phyloP scores from a whole-genome alignment of 2,113 vertebrate species.

The Nycticorax nycticorax region DNA sequence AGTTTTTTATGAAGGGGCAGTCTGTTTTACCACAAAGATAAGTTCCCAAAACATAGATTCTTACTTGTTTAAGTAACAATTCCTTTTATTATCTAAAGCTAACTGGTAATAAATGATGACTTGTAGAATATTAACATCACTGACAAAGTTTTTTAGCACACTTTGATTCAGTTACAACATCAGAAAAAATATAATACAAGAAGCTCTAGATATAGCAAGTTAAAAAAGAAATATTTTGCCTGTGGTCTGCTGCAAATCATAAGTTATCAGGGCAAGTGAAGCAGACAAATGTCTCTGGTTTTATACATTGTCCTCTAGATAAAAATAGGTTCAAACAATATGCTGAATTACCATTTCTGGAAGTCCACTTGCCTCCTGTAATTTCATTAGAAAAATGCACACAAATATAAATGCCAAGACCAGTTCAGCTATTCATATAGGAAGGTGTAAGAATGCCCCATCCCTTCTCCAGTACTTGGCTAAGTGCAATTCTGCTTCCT shows the following conservation, averaged over 20 bases:
- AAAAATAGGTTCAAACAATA: neutral
- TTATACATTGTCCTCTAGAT: neutral
- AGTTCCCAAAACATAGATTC: neutral
- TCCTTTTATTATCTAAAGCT: neutral
- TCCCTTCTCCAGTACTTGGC: neutral
- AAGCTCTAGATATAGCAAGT: neutral
- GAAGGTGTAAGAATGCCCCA: neutral
- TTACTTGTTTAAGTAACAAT: neutral
- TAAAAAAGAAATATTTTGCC: neutral
- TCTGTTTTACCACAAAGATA: neutral
- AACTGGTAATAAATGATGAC: neutral
- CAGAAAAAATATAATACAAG: neutral
- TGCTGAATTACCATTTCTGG: neutral
- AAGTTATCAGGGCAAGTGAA: neutral
- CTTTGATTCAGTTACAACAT: neutral
- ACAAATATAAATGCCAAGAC: neutral
- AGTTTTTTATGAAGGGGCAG: neutral
- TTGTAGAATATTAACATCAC: neutral
- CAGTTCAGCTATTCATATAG: neutral
- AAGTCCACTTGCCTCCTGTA: neutral
- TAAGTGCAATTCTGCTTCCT: neutral
- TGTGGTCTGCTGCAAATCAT: neutral
- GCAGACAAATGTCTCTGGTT: neutral
- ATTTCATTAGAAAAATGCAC: neutral
- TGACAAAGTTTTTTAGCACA: neutral